Conservation (phyloP, 2,797 vertebrate species). For the Premnoplex brunnescens region DNA sequence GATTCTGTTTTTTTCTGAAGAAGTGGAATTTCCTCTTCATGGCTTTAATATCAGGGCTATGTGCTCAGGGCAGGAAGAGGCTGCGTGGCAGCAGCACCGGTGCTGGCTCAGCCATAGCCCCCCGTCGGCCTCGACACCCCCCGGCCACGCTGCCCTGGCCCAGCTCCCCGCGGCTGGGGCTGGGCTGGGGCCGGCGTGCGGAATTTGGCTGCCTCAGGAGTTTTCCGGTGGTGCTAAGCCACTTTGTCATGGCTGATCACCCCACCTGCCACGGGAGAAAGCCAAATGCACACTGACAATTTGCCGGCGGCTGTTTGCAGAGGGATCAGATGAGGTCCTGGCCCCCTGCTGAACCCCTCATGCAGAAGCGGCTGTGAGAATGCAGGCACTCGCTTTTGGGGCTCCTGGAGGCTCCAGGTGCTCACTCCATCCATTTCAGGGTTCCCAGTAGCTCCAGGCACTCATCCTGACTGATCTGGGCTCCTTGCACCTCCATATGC, state of each 20-base stretch:
- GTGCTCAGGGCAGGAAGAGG: constrained; percentile 20
- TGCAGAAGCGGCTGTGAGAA: background rate
- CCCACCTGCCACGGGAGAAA: background rate
- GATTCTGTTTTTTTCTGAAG: constrained; percentile 37
- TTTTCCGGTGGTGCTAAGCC: constrained; percentile 66
- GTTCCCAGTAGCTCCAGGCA: too few species aligned
- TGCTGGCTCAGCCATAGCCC: background rate
- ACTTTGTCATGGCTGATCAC: constrained; percentile 66
- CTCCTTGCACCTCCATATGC: rapidly evolving
- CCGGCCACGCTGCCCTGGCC: background rate
- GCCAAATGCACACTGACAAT: background rate
- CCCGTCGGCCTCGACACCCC: background rate
- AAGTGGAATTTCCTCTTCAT: constrained; percentile 70
- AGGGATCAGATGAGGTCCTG: background rate
- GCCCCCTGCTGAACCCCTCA: background rate
- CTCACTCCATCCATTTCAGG: background rate
- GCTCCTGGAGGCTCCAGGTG: background rate
- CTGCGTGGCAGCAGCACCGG: background rate
- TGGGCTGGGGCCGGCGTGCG: background rate
- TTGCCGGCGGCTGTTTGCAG: background rate
- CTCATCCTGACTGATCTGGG: background rate
- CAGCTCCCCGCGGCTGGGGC: background rate
- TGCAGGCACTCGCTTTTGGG: background rate
- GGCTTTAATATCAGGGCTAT: constrained; percentile 40
- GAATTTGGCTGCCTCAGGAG: constrained; percentile 69